A percentile compares a stretch with the other conserved stretches of the same genome.
Evolutionary conservation across 2,113 vertebrate species (phyloP).

Genomic region (Nettapus auritus): DNA sequence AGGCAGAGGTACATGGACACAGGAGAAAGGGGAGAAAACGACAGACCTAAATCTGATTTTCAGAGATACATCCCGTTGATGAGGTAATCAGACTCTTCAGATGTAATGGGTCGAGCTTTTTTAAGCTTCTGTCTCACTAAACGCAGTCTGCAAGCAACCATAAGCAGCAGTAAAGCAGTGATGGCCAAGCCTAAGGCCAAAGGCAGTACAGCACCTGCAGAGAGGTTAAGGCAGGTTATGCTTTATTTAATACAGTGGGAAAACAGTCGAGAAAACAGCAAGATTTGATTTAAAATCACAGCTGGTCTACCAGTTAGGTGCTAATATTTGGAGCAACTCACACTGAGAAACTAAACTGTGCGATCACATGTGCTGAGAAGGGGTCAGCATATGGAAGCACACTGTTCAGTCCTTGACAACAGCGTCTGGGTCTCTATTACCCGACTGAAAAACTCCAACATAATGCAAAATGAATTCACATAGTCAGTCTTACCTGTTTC

Average conservation of each 20-base stretch:
- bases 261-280: not conserved
- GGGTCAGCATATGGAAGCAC: not conserved
- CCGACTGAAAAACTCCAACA: not conserved
- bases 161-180: slow-evolving; percentile 90
- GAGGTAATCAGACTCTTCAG: slow-evolving; percentile 98
- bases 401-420: not conserved
- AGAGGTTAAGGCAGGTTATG: not conserved
- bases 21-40: slow-evolving; percentile 14
- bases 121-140: slow-evolving; percentile 92
- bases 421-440: not conserved
- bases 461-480: not conserved
- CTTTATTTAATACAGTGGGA: slow-evolving; percentile 8
- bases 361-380: not conserved
- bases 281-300: not conserved
- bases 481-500: slow-evolving; percentile 83
- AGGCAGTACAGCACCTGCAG: slow-evolving; percentile 91
- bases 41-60: slow-evolving; percentile 21
- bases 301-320: not conserved
- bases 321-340: not conserved
- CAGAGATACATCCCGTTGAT: slow-evolving; percentile 99
- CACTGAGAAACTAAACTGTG: not conserved
- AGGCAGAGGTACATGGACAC: slow-evolving; percentile 46
- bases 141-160: slow-evolving; percentile 91
- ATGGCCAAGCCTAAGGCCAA: slow-evolving; percentile 92
- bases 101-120: slow-evolving; percentile 93